Base-by-base conservation (phyloP, 2,113 vertebrate genomes). In the Arvicanthis niloticus region DNA sequence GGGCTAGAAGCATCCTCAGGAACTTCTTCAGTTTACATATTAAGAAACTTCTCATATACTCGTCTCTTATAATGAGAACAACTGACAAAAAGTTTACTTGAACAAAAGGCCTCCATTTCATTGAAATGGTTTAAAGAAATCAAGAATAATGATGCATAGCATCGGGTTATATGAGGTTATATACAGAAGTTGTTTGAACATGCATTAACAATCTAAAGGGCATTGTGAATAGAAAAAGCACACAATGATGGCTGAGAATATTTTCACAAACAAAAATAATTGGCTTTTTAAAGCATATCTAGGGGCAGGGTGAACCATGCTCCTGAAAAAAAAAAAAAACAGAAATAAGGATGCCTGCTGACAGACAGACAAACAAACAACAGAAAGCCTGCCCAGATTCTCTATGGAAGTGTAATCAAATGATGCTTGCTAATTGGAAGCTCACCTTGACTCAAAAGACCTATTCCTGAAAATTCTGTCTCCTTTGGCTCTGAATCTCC, bases 91-190 rank as follows among this genome's bases (percentile, higher is more conserved):
- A 72, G 37, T 48, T 1, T 90, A 85, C 95, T 78, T 62, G 67
- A 94, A 90, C 92, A 95, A 90, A 91, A 51, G 96, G 62, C 26
- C 48, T 80, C 11, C 0, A 6, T 88, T 88, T 73, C 45, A 67
- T 67, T 88, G 86, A 96, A 92, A 81, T 60, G 73, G n/a, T 93
- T 92, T 22, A 88, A 42, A 91, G 62, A 95, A 89, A 96, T 90
- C 88, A 86, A 96, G 73, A 91, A 91, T 80, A 67, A 88, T 77
- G 40, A 76, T 85, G 26, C n/a, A 31, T n/a, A 42, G 48, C 15
- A 48, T 51, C 11, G 7, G 48, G 56, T 80, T 91, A 16, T 34
- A 51, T 40, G 78, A 96, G n/a, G 51, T 88, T 87, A 93, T 91
- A 81, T n/a, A 67, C 17, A 60, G 56, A 67, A 31, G 42, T 60